Conservation (phyloP, 2,888 invertebrate species). For the Mantis religiosa region DNA sequence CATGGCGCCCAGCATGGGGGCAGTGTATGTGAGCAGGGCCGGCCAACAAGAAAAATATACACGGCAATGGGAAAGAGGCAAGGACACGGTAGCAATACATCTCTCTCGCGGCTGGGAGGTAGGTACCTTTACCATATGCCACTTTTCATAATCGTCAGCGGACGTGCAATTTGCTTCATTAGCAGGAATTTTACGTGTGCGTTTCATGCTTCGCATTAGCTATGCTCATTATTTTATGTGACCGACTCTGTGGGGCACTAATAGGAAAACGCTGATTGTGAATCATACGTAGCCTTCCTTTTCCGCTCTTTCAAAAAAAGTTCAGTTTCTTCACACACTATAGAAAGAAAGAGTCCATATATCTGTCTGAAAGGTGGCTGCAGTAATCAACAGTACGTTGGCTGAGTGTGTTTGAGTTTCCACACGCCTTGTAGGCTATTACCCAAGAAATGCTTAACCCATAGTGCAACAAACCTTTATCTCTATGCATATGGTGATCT, state of each 20-base stretch:
- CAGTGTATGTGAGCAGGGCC: not conserved
- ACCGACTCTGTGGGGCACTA: not conserved
- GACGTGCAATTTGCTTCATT: not conserved
- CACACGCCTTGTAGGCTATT: too few relatives aligned
- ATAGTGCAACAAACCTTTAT: too few relatives aligned
- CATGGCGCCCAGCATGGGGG: constrained; percentile 21
- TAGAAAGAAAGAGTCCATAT: too few relatives aligned
- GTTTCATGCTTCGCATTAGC: not conserved
- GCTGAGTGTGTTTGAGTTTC: too few relatives aligned
- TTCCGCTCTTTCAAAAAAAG: too few relatives aligned
- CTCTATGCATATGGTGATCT: too few relatives aligned
- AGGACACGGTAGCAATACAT: constrained; percentile 7
- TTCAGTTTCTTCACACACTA: too few relatives aligned
- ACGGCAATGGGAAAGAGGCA: not conserved
- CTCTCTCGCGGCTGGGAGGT: not conserved
- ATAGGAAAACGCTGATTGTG: not conserved
- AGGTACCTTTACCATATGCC: not conserved
- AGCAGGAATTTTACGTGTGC: not conserved
- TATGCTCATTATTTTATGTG: not conserved
- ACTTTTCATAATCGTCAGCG: not conserved
- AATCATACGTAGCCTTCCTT: not conserved
- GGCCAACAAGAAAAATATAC: constrained; percentile 2
- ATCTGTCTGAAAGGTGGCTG: too few relatives aligned
- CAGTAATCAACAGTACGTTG: too few relatives aligned
- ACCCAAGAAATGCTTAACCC: too few relatives aligned